Percentiles rank a stretch among this genome's conserved stretches.
phyloP scores from a whole-genome alignment of 2,888 invertebrate genomes.

The Rhabditoides inermis region DNA sequence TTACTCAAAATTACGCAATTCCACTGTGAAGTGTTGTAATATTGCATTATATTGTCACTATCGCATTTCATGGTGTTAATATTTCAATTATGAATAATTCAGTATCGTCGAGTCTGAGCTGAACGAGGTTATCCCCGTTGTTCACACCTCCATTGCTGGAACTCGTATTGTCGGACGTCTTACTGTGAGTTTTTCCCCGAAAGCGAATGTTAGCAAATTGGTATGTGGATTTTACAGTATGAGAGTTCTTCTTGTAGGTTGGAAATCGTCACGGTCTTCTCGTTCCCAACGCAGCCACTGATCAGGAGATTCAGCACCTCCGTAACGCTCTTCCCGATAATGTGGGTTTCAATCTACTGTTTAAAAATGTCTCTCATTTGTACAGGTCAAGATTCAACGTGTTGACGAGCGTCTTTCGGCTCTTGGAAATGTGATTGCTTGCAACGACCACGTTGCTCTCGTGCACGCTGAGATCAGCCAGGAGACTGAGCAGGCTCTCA shows the following conservation, averaged over 20 bases:
- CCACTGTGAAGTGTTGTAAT: no score
- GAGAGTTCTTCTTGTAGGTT: background rate
- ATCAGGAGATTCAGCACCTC: constrained; percentile 65
- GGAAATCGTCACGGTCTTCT: constrained; percentile 75
- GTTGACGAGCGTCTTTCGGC: constrained; percentile 96
- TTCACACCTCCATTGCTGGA: constrained; percentile 84
- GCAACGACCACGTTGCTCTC: constrained; percentile 97
- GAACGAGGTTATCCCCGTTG: constrained; percentile 82
- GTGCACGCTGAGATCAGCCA: constrained; percentile 95
- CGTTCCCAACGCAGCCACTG: constrained; percentile 78
- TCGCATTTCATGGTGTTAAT: no score
- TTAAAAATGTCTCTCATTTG: constrained; percentile 53
- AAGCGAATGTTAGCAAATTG: background rate
- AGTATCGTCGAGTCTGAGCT: constrained; percentile 92
- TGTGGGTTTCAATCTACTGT: constrained; percentile 69
- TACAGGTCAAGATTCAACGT: constrained; percentile 82
- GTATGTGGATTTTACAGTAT: background rate
- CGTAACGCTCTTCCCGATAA: constrained; percentile 86
- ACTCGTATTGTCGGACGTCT: constrained; percentile 62
- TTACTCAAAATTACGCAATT: no score
- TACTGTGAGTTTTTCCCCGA: constrained; percentile 37
- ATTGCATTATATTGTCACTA: no score
- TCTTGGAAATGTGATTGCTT: constrained; percentile 81
- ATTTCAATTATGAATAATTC: no score
- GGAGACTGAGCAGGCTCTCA: constrained; percentile 69